phyloP scores from a whole-genome alignment of 2,888 invertebrate species.

The Drosophila buzzatii region DNA sequence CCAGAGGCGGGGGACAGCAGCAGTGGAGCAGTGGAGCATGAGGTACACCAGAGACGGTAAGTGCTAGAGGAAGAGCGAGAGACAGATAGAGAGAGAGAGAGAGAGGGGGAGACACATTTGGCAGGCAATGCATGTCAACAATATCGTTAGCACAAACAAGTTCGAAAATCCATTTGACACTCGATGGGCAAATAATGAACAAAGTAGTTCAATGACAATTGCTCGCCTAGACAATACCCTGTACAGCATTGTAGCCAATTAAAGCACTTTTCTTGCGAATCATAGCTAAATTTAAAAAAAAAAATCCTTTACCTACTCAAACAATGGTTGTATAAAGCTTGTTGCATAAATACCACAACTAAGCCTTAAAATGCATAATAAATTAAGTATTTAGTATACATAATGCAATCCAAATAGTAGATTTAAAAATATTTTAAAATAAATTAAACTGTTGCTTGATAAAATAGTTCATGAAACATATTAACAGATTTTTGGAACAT shows the following conservation, averaged over 20 bases:
- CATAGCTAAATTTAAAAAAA: not conserved
- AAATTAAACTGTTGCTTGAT: not conserved
- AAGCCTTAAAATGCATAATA: not conserved
- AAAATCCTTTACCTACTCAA: not conserved
- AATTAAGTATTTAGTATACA: not conserved
- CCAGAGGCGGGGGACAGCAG: not conserved
- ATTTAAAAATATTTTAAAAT: not conserved
- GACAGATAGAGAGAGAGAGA: too few species aligned
- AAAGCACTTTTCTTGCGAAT: not conserved
- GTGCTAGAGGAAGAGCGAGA: not conserved
- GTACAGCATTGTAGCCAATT: not conserved
- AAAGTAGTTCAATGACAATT: not conserved
- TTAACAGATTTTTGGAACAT: too few species aligned
- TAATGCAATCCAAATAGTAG: not conserved
- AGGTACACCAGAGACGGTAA: constrained; percentile 2
- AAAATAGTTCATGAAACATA: too few species aligned
- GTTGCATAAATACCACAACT: not conserved
- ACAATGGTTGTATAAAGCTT: not conserved
- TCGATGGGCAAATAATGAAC: constrained; percentile 56
- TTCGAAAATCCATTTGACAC: constrained; percentile 70
- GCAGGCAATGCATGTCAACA: constrained; percentile 47
- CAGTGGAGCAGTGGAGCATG: not conserved
- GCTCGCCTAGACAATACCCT: constrained; percentile 26
- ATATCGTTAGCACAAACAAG: constrained; percentile 57
- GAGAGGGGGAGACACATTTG: not conserved